phyloP scores from a whole-genome alignment of 2,113 vertebrate genomes.

The Poeciliopsis retropinna region DNA sequence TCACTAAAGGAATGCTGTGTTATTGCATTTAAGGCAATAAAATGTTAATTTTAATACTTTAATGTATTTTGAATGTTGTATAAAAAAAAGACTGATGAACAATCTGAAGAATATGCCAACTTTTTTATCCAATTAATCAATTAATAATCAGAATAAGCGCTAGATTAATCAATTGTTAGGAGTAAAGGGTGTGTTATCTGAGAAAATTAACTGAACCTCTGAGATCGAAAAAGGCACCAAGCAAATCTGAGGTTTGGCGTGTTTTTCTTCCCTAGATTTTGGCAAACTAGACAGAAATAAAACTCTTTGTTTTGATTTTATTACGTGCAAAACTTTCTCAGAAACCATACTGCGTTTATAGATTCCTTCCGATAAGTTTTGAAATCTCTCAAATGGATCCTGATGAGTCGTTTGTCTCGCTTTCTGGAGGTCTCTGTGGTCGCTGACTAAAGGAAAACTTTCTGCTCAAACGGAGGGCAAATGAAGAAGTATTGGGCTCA shows the following conservation, averaged over 20 bases:
- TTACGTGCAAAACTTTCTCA: background rate
- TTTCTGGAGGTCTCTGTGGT: background rate
- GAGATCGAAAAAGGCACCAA: background rate
- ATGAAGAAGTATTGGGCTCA: background rate
- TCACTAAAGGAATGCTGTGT: too few relatives aligned
- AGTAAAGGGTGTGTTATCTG: too few relatives aligned
- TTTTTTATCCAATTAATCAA: too few relatives aligned
- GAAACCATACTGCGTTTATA: background rate
- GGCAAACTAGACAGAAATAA: background rate
- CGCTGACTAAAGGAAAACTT: background rate
- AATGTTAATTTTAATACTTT: too few relatives aligned
- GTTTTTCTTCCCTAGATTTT: background rate
- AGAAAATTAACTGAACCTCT: too few relatives aligned
- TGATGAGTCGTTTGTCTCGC: background rate
- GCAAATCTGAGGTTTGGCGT: background rate
- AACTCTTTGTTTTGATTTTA: background rate
- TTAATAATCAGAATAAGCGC: too few relatives aligned
- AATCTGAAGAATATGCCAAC: too few relatives aligned
- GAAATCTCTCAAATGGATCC: background rate
- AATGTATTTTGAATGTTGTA: too few relatives aligned
- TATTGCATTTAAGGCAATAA: too few relatives aligned
- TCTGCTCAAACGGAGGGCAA: background rate
- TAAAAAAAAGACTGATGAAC: too few relatives aligned
- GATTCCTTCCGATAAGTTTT: background rate
- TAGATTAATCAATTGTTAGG: too few relatives aligned